phyloP scores from a whole-genome alignment of 2,113 vertebrate species.

The Chaetops frenatus region DNA sequence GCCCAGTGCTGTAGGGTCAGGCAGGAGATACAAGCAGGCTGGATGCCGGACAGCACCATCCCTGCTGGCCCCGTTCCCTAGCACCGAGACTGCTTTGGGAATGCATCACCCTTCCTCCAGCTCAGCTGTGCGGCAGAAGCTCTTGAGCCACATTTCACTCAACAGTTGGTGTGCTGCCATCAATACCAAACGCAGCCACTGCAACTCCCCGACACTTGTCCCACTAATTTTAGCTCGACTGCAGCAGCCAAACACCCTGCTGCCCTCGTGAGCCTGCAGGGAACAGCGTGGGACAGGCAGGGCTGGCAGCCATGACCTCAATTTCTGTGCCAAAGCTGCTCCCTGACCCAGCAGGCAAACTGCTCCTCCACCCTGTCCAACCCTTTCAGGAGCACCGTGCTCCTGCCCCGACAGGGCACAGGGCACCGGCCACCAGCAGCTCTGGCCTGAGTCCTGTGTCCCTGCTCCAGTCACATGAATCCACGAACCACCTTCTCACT shows the following conservation, averaged over 20 bases:
- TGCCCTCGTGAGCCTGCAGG: background rate
- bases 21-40: accelerated
- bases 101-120: background rate
- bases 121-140: background rate
- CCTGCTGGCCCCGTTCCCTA: accelerated
- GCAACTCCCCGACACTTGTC: background rate
- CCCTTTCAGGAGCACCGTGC: accelerated
- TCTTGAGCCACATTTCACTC: background rate
- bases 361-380: accelerated
- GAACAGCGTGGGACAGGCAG: accelerated
- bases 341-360: too few species aligned
- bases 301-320: background rate
- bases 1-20: background rate
- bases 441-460: accelerated
- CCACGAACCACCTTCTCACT: background rate
- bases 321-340: background rate
- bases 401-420: background rate
- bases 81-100: accelerated
- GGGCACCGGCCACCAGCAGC: accelerated
- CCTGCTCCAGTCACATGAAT: accelerated
- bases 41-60: too few species aligned
- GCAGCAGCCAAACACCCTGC: background rate
- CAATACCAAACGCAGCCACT: accelerated
- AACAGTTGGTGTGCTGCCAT: background rate
- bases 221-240: accelerated